phyloP scores from a whole-genome alignment of 2,113 vertebrate genomes.

The Theropithecus gelada region DNA sequence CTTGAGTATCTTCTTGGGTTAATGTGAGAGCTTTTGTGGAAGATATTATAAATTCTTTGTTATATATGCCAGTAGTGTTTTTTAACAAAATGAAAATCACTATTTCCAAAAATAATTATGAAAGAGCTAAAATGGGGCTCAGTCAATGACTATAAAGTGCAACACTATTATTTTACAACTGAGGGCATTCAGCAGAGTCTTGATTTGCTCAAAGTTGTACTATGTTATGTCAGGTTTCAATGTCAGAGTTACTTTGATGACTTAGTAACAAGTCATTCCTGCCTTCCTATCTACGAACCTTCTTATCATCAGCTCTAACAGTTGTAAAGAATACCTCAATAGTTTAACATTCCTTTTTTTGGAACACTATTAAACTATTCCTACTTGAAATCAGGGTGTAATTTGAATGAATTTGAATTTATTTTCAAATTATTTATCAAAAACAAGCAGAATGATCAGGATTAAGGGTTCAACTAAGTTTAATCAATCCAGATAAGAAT shows the following conservation, averaged over 20 bases:
- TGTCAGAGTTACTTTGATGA: neutral
- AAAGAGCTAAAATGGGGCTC: conserved; percentile 11
- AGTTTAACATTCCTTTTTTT: neutral
- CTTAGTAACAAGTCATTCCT: neutral
- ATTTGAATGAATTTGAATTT: neutral
- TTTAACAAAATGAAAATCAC: neutral
- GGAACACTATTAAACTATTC: neutral
- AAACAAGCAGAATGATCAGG: neutral
- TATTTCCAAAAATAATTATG: neutral
- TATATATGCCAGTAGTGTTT: neutral
- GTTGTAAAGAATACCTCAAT: neutral
- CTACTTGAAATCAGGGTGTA: neutral
- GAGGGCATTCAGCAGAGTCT: neutral
- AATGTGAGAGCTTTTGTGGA: neutral
- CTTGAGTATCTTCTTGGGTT: neutral
- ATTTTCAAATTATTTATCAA: neutral
- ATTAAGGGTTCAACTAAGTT: neutral
- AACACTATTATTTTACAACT: neutral
- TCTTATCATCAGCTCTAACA: neutral
- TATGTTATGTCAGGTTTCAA: neutral
- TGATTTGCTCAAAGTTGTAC: neutral
- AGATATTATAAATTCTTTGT: neutral
- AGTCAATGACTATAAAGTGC: neutral
- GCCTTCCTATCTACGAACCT: neutral
- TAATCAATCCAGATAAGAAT: neutral